These are phyloP conservation scores for Caerostris darwini DNA, from an alignment of 1,140 invertebrate genomes.

Conservation along the genomic window DNA sequence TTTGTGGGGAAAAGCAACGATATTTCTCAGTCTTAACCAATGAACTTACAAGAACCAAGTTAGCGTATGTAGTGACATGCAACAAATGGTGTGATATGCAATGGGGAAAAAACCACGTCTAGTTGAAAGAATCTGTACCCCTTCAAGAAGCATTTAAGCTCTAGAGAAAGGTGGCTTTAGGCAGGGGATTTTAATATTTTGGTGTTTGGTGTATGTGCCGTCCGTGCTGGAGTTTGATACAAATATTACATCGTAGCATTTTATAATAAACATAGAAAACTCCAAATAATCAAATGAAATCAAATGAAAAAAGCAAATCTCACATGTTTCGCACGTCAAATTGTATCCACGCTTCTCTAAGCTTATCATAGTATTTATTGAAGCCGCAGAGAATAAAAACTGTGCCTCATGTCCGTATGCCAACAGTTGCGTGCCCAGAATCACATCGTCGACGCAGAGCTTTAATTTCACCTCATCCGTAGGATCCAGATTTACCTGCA, in stretches of 20 bases:
- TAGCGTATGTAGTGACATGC: no score
- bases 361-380: constrained; percentile 16
- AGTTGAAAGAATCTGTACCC: no score
- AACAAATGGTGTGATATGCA: no score
- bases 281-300: neutral
- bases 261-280: neutral
- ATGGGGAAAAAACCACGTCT: no score
- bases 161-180: no score
- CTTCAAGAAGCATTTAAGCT: no score
- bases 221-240: no score
- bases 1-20: no score
- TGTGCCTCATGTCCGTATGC: constrained; percentile 67
- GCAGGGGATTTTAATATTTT: neutral
- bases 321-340: constrained; percentile 66
- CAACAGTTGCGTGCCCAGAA: constrained; percentile 73
- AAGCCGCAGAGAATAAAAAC: constrained; percentile 26
- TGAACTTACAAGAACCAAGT: no score
- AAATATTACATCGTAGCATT: no score
- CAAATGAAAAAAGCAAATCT: neutral
- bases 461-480: constrained; percentile 48
- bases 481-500: constrained; percentile 65
- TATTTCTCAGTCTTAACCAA: no score
- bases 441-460: constrained; percentile 66
- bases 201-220: neutral
- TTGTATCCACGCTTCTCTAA: constrained; percentile 60